These are phyloP conservation scores for Argynnis bischoffii DNA, from an alignment of 2,888 invertebrate genomes.

Conservation along the genomic window DNA sequence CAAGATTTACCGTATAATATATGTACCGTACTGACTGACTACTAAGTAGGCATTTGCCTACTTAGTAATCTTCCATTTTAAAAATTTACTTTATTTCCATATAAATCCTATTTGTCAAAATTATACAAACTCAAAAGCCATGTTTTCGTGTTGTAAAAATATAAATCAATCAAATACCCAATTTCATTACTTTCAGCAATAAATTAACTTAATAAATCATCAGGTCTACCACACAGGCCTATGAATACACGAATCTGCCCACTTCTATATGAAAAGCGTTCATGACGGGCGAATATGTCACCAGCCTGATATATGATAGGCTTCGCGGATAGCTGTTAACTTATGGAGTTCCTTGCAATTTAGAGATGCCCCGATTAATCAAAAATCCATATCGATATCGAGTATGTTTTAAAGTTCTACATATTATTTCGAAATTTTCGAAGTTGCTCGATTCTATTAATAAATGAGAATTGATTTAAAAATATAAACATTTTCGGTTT, in stretches of 20 bases:
- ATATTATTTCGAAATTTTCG: neutral
- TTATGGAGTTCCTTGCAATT: conserved; percentile 69
- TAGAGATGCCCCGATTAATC: conserved; percentile 48
- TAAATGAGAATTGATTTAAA: too few species aligned
- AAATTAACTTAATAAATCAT: conserved; percentile 34
- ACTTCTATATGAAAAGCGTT: conserved; percentile 58
- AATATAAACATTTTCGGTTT: too few species aligned
- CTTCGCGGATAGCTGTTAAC: conserved; percentile 69
- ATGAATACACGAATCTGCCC: conserved; percentile 30
- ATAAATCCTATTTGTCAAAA: too few species aligned
- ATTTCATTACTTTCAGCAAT: conserved; percentile 25
- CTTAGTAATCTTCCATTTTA: too few species aligned
- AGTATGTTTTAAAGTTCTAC: too few species aligned
- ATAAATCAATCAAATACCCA: conserved; percentile 4
- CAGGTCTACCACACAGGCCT: conserved; percentile 23
- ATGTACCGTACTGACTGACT: too few species aligned
- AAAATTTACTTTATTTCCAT: too few species aligned
- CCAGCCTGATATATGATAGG: conserved; percentile 73
- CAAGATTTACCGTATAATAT: too few species aligned
- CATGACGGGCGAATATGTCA: conserved; percentile 71
- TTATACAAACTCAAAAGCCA: too few species aligned
- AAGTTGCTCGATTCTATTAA: too few species aligned
- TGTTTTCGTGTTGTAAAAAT: neutral
- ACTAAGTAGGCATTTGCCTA: too few species aligned
- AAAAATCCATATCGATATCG: conserved; percentile 2